A percentile compares a stretch with the other conserved stretches of the same genome.
Evolutionary conservation across 1,140 invertebrate genomes (phyloP).

Genomic region (Nephila pilipes): DNA sequence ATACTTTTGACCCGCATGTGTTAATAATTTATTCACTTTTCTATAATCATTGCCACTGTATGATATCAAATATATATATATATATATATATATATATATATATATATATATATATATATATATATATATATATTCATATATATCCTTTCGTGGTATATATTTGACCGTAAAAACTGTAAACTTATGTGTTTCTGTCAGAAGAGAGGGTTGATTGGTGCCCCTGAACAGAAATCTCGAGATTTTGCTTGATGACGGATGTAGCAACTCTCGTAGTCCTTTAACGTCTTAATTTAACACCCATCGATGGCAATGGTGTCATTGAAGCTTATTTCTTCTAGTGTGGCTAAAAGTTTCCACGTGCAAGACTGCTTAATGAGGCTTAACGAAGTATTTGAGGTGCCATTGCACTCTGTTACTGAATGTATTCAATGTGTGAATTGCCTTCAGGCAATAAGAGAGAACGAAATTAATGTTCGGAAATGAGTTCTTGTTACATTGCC

Average conservation of each 20-base stretch:
- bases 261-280: neutral
- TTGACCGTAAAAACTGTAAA: no score
- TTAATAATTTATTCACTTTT: no score
- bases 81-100: no score
- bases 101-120: no score
- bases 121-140: no score
- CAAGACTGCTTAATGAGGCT: conserved; percentile 51
- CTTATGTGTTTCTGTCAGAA: neutral
- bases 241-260: neutral
- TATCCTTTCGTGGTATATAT: no score
- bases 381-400: conserved; percentile 23
- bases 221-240: neutral
- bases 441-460: neutral
- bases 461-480: conserved; percentile 15
- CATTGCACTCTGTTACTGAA: conserved; percentile 19
- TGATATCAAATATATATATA: no score
- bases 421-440: conserved; percentile 25
- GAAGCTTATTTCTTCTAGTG: conserved; percentile 38
- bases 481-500: neutral
- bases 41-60: no score
- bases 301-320: neutral
- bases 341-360: conserved; percentile 48
- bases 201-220: neutral
- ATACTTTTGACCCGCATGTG: no score
- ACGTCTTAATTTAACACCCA: conserved; percentile 39